Evolutionary conservation across 2,113 vertebrate species (phyloP).

Genomic region (Tamias sibiricus): DNA sequence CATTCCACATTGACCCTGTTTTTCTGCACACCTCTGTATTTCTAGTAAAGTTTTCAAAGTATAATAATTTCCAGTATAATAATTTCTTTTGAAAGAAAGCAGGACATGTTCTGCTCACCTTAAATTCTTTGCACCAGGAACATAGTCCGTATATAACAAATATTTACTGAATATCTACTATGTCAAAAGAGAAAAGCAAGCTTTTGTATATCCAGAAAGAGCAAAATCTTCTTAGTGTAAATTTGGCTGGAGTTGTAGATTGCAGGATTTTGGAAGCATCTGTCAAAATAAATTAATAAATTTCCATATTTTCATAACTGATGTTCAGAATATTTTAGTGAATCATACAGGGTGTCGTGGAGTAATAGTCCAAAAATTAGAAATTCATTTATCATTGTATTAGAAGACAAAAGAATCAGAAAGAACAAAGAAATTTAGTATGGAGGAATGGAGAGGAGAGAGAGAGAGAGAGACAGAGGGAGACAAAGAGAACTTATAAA

Average conservation of each 20-base stretch:
- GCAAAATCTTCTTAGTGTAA: background rate
- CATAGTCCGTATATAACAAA: background rate
- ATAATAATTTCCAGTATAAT: background rate
- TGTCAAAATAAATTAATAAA: background rate
- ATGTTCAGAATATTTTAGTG: background rate
- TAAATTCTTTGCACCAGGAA: background rate
- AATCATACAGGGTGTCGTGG: background rate
- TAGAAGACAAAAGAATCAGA: background rate
- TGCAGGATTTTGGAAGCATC: background rate
- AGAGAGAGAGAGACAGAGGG: background rate
- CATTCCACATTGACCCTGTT: background rate
- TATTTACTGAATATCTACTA: background rate
- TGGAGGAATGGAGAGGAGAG: background rate
- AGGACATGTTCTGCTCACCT: background rate
- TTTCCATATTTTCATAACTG: background rate
- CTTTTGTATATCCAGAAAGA: background rate
- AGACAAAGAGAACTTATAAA: background rate
- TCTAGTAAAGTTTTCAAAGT: conserved; percentile 3
- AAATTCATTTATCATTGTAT: conserved; percentile 1
- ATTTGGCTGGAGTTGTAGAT: background rate
- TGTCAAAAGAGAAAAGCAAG: background rate
- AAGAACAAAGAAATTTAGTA: conserved; percentile 10
- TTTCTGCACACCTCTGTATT: background rate
- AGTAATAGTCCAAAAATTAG: background rate
- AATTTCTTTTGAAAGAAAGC: no score